These are phyloP conservation scores for Alcedo quadribrachys DNA, from an alignment of 2,797 vertebrate species.

Conservation along the genomic window DNA sequence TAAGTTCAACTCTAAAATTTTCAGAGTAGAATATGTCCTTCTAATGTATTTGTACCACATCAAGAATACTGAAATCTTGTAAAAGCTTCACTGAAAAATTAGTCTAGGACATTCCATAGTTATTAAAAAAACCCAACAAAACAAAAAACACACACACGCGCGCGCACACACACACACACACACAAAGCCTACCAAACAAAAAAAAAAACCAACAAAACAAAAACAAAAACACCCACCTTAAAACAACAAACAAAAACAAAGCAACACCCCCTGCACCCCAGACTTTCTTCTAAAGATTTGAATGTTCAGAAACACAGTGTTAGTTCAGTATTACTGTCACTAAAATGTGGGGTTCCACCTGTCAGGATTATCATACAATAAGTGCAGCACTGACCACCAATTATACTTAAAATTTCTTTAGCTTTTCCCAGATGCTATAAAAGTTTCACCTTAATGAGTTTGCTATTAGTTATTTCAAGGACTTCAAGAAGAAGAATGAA, in stretches of 20 bases:
- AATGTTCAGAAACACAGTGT: neutral
- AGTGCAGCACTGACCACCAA: neutral
- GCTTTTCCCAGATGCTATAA: slow-evolving; percentile 14
- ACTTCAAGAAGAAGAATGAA: slow-evolving; percentile 47
- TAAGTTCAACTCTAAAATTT: neutral
- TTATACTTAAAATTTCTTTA: neutral
- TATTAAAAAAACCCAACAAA: no score
- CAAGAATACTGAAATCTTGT: neutral
- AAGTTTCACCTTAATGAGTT: slow-evolving; percentile 42
- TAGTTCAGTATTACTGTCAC: neutral
- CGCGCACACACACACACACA: no score
- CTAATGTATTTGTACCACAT: neutral
- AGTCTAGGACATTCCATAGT: no score
- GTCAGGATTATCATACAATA: neutral
- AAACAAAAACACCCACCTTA: no score
- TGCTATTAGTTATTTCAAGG: slow-evolving; percentile 45
- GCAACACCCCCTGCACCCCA: neutral
- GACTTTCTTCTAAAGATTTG: neutral
- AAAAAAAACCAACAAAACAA: no score
- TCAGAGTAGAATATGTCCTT: neutral
- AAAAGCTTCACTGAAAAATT: neutral
- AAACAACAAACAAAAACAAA: no score
- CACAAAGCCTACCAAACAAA: no score
- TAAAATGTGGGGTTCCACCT: neutral
- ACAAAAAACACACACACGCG: no score